Evolutionary conservation across 2,797 vertebrate species (phyloP).

Genomic region (Poliocrania exsul): DNA sequence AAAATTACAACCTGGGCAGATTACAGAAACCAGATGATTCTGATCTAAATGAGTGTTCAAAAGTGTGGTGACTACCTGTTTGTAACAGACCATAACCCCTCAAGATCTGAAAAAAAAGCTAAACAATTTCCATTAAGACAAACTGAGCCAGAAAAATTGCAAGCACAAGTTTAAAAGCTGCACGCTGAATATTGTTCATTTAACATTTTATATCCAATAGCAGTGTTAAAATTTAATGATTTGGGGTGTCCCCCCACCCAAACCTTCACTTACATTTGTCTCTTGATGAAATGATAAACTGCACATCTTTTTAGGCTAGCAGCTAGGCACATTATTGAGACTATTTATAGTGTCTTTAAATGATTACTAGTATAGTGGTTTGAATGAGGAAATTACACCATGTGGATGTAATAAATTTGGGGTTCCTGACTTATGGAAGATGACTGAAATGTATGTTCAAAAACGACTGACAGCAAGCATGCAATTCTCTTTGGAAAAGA

Average conservation of each 20-base stretch:
- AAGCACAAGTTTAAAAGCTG: neutral
- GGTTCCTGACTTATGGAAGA: neutral
- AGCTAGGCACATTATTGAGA: neutral
- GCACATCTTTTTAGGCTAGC: neutral
- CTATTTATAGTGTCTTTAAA: neutral
- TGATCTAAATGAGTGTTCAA: neutral
- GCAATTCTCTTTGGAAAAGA: neutral
- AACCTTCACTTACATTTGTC: neutral
- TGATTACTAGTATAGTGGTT: neutral
- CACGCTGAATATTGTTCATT: neutral
- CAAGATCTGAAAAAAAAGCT: neutral
- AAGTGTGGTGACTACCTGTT: neutral
- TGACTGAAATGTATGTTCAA: neutral
- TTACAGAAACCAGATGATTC: neutral
- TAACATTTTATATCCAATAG: neutral
- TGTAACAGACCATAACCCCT: neutral
- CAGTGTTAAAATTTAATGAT: neutral
- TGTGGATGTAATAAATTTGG: fast-evolving
- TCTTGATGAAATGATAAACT: neutral
- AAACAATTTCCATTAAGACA: neutral
- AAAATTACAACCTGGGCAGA: neutral
- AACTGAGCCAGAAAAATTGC: neutral
- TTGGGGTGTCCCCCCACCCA: neutral
- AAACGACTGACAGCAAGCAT: neutral
- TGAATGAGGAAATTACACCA: neutral